Conservation (phyloP, 2,113 vertebrate species). For the Lasiurus borealis region DNA sequence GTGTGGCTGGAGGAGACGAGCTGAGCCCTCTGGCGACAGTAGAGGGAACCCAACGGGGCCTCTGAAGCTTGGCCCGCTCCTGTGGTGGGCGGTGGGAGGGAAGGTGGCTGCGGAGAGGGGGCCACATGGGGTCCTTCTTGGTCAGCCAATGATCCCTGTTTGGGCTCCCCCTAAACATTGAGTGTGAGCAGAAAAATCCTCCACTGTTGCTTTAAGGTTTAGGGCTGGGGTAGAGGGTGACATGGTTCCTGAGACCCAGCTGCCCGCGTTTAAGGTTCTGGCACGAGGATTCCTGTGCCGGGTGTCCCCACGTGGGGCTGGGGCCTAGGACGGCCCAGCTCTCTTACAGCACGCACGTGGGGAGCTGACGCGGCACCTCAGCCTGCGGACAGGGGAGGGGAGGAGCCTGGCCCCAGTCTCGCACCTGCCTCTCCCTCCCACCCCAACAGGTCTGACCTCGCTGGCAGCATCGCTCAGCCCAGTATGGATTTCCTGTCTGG, state of each 20-base stretch:
- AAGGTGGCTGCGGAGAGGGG: neutral
- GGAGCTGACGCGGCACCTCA: neutral
- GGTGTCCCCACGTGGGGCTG: neutral
- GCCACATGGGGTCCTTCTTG: rapidly evolving
- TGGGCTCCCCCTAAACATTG: too few relatives aligned
- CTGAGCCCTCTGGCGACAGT: neutral
- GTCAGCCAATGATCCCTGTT: neutral
- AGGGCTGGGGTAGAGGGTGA: neutral
- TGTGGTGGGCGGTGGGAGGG: neutral
- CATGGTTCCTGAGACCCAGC: neutral
- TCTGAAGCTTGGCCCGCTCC: slow-evolving; percentile 6
- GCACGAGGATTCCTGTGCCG: neutral
- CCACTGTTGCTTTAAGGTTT: neutral
- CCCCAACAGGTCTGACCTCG: neutral
- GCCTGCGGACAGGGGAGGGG: neutral
- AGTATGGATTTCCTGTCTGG: slow-evolving; percentile 60
- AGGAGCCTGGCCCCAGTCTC: neutral
- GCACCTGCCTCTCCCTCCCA: rapidly evolving
- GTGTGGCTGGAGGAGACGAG: neutral
- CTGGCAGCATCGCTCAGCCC: neutral
- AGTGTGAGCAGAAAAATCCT: neutral
- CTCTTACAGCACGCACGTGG: neutral
- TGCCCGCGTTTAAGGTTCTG: rapidly evolving
- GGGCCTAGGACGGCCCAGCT: neutral
- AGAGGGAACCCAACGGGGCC: neutral